A percentile compares a stretch with the other conserved stretches of the same genome.
These are phyloP conservation scores for Microcebus ravelobensis DNA, from an alignment of 2,113 vertebrate species.

Conservation along the genomic window DNA sequence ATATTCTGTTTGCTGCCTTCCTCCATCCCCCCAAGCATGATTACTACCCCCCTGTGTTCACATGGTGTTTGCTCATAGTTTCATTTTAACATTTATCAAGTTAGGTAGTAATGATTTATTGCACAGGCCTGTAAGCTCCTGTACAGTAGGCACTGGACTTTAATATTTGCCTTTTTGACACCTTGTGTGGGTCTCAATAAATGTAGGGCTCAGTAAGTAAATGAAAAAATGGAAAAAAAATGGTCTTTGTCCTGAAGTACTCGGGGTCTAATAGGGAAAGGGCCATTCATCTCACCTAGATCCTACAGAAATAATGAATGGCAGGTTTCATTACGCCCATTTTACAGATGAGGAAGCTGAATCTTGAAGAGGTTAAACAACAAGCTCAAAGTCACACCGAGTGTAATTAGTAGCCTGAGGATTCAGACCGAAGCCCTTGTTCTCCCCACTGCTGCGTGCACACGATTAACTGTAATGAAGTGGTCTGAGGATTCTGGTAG, in stretches of 20 bases:
- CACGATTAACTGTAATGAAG: neutral
- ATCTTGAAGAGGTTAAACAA: neutral
- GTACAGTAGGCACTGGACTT: neutral
- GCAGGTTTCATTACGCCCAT: neutral
- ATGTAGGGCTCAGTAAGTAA: neutral
- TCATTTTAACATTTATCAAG: neutral
- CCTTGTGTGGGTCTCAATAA: neutral
- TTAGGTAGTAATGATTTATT: neutral
- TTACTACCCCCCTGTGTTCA: neutral
- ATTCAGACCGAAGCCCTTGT: neutral
- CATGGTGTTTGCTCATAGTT: neutral
- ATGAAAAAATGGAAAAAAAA: neutral
- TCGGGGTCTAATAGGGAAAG: neutral
- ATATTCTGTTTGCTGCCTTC: neutral
- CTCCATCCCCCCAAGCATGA: no score
- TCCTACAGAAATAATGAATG: neutral
- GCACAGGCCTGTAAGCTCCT: neutral
- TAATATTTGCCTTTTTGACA: neutral
- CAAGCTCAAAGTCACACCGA: neutral
- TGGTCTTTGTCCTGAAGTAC: neutral
- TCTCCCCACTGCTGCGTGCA: neutral
- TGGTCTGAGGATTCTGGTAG: neutral
- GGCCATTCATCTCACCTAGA: neutral
- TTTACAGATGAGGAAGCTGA: neutral
- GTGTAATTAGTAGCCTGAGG: neutral